Conservation (phyloP, 2,797 vertebrate species). For the Thamnophis elegans region DNA sequence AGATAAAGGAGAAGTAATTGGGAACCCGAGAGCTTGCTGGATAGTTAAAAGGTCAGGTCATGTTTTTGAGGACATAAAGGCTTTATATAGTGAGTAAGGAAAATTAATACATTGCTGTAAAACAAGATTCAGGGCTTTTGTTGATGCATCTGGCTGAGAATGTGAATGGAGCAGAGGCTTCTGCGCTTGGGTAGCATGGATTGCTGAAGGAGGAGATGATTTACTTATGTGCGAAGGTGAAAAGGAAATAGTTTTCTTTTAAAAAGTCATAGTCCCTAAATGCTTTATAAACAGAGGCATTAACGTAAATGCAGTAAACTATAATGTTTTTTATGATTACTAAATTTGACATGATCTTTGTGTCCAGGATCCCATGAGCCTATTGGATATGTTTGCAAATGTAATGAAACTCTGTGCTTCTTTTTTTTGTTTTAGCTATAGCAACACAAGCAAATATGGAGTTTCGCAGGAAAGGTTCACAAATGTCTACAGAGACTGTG, state of each 20-base stretch:
- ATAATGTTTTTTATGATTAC: constrained; percentile 67
- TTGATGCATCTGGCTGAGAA: not conserved
- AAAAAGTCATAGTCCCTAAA: constrained; percentile 57
- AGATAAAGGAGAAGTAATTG: not conserved
- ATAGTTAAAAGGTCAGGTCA: not conserved
- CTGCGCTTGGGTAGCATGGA: fast-evolving
- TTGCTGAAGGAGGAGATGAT: not conserved
- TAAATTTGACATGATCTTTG: constrained; percentile 81
- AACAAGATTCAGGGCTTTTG: constrained; percentile 5
- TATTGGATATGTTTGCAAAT: constrained; percentile 47
- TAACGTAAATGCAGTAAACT: constrained; percentile 65
- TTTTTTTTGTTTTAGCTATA: constrained; percentile 80
- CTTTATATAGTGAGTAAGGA: not conserved
- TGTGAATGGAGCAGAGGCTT: constrained; percentile 4
- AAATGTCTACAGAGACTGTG: constrained; percentile 94
- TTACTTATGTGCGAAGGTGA: constrained; percentile 4
- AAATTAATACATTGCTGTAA: constrained; percentile 6
- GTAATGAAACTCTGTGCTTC: constrained; percentile 64
- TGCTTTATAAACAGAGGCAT: constrained; percentile 66
- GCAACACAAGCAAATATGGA: constrained; percentile 90
- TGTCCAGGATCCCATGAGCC: constrained; percentile 85
- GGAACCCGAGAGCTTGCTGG: not conserved
- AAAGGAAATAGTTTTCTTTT: constrained; percentile 40
- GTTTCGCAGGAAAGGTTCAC: constrained; percentile 90
- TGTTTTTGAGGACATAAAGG: not conserved